Base-by-base conservation (phyloP, 2,888 invertebrate species). In the Pristionchus mayeri region DNA sequence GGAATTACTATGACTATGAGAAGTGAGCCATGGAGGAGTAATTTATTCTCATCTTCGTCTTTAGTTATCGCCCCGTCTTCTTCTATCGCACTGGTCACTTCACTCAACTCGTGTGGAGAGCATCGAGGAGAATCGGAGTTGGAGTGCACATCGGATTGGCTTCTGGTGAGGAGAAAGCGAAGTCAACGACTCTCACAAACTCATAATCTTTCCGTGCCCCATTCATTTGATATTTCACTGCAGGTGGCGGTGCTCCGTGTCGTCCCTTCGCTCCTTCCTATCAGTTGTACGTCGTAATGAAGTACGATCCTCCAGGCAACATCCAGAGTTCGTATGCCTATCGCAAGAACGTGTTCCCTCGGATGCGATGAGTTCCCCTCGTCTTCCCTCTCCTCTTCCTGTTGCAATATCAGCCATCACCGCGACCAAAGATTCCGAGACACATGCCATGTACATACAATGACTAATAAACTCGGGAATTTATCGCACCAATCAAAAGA, bases 41-140 rank as follows among this genome's bases (percentile, higher is more conserved):
- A 27, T 6, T 6, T 18, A 54, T 27, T 80, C 30, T 30, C 30
- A 80, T 63, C 13, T n/a, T 3, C 63, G 27, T 63, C 16, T 50
- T 50, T 63, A 90, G 88, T 78, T 90, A 86, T 85, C 79, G 76
- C n/a, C 88, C 90, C 24, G 79, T 83, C 52, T 86, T 85, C 6
- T 89, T 87, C 84, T 88, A 86, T 86, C 87, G 87, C 67, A 88
- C 88, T 27, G 91, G 91, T 44, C 91, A 91, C 86, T 91, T 91
- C 86, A 91, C 91, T 18, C 91, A 91, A 86, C 86, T 91, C 44
- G 85, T 91, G 44, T 91, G 91, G 91, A 85, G 87, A 37, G 83
- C 88, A 0, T 88, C 89, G 24, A 83, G 88, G 2, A 85, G 86
- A 21, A 88, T 91, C 24, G 91, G 91, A n/a, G 90, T 91, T 11